Evolutionary conservation across 64 coral and sea anemone species (phyloP).

Genomic region (Platygyra sinensis): DNA sequence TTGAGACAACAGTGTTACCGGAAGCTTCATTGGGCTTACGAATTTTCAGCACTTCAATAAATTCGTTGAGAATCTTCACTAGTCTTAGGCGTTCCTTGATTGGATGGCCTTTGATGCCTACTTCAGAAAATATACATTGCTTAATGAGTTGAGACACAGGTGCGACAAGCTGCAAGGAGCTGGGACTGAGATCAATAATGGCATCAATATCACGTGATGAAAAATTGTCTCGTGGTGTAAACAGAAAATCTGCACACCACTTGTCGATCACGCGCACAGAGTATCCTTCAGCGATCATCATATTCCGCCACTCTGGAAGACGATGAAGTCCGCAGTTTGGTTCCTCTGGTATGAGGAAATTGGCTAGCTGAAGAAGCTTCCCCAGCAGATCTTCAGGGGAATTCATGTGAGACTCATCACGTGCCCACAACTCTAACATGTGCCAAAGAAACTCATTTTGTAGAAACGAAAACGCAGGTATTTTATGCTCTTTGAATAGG

Average conservation of each 20-base stretch:
- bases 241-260: constrained; percentile 25
- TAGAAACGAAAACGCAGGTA: not conserved
- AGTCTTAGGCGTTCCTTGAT: constrained; percentile 14
- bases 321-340: not conserved
- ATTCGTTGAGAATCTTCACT: not conserved
- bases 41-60: not conserved
- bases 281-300: constrained; percentile 13
- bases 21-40: not conserved
- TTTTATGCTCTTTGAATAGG: not conserved
- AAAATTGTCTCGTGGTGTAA: not conserved
- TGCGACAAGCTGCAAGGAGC: not conserved
- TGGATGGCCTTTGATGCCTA: too few relatives aligned
- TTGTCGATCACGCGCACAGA: not conserved
- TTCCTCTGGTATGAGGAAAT: not conserved
- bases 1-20: not conserved
- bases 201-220: constrained; percentile 11
- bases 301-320: constrained; percentile 1
- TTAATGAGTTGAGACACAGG: not conserved
- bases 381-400: not conserved
- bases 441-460: not conserved
- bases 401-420: not conserved
- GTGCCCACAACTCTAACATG: not conserved
- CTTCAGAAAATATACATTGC: constrained; percentile 5
- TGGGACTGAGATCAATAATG: constrained; percentile 13
- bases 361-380: not conserved